A percentile compares a stretch with the other conserved stretches of the same genome.
phyloP scores from a whole-genome alignment of 2,888 invertebrate species.

The Protophormia terraenovae region DNA sequence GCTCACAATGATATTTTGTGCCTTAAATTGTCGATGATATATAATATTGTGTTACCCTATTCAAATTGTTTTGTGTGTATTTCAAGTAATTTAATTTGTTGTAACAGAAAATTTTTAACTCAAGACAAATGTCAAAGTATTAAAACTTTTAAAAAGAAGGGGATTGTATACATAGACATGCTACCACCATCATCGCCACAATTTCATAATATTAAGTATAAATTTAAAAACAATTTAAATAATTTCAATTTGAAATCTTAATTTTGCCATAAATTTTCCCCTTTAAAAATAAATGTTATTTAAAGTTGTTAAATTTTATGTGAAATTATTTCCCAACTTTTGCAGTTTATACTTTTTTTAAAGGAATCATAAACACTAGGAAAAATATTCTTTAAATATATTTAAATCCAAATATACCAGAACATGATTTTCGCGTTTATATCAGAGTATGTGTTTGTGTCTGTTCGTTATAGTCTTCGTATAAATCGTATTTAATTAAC shows the following conservation, averaged over 20 bases:
- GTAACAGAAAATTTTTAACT: neutral
- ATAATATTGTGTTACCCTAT: neutral
- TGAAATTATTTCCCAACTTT: neutral
- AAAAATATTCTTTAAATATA: conserved; percentile 9
- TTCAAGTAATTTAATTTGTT: neutral
- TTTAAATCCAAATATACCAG: neutral
- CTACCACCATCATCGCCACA: neutral
- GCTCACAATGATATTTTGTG: neutral
- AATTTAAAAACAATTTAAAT: conserved; percentile 1
- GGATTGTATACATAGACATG: neutral
- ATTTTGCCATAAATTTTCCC: conserved; percentile 1
- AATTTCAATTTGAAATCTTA: neutral
- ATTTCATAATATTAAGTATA: neutral
- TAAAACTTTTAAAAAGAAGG: neutral
- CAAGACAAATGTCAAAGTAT: neutral
- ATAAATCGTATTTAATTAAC: conserved; percentile 63
- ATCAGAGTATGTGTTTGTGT: neutral
- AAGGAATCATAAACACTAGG: conserved; percentile 39
- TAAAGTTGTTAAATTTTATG: conserved; percentile 9
- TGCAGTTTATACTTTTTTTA: conserved; percentile 24
- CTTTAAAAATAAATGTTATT: conserved; percentile 16
- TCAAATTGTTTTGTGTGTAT: neutral
- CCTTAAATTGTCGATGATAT: too few species aligned
- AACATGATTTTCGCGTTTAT: neutral
- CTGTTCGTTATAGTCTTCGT: neutral